Base-by-base conservation (phyloP, 2,113 vertebrate genomes). In the Pluvialis apricaria region DNA sequence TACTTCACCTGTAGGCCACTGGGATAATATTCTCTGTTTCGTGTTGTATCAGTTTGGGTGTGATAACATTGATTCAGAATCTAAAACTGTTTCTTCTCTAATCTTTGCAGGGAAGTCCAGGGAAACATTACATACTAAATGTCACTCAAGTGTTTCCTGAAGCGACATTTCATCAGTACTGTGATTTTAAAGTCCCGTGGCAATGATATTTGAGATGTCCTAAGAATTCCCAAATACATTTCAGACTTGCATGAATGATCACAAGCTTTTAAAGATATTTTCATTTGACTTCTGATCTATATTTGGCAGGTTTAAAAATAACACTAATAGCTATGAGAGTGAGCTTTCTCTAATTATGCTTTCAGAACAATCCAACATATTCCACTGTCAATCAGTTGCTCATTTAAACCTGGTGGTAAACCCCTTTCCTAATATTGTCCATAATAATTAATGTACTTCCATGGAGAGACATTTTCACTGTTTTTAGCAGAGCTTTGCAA, bases 291-390 rank as follows among this genome's bases (percentile, higher is more conserved):
- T 96, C 49, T 85, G 45, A 47, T 94, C 88, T 96, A 92, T 95
- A 92, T 92, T 91, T 87, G 80, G 82, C 25, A 85, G 51, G 40
- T 85, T 94, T 95, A 91, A 97, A 97, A 96, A 97, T 96, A 95
- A 73, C 1, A 0, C 20, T 95, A 86, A 86, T 92, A 92, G 60
- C 69, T 83, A 13, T 58, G 79, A 93, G 45, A 92, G 31, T 68
- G 45, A 89, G 76, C 18, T 87, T 94, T 92, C 34, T 93, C 32
- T 93, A 95, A 95, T 96, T 89, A 89, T 68, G 40, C 62, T 80
- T 96, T 91, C 73, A 92, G 93, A 95, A 95, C 80, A 96, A 94
- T 90, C 62, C 85, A 64, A 60, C 75, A 51, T 94, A 84, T 76
- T 94, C 65, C 45, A 77, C 45, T 93, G 60, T 85, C 93, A 97